These are phyloP conservation scores for Tympanuchus pallidicinctus DNA, from an alignment of 2,113 vertebrate species.

Conservation along the genomic window DNA sequence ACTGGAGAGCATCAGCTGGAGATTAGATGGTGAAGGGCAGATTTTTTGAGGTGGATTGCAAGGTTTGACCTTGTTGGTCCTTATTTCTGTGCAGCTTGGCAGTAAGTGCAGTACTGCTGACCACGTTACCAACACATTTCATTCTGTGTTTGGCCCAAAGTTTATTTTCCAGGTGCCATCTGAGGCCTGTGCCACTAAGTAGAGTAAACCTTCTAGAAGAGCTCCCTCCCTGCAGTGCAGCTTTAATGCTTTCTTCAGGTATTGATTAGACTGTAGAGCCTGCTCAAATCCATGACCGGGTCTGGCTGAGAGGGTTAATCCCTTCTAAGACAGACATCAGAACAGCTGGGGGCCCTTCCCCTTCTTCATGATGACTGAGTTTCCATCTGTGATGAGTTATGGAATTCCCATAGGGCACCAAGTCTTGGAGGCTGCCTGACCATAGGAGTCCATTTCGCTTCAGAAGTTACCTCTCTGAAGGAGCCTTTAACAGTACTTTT, in stretches of 20 bases:
- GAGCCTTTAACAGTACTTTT: neutral
- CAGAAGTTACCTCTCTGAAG: neutral
- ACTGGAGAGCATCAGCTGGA: neutral
- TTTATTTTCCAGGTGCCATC: neutral
- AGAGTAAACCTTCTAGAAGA: neutral
- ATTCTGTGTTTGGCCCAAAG: neutral
- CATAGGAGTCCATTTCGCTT: neutral
- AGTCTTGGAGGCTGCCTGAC: neutral
- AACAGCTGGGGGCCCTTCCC: neutral
- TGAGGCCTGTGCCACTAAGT: neutral
- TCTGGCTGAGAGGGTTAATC: neutral
- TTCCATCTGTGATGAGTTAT: slow-evolving; percentile 14
- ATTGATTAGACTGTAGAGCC: neutral
- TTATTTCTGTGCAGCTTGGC: neutral
- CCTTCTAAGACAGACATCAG: neutral
- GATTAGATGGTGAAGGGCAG: neutral
- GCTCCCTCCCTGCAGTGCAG: neutral
- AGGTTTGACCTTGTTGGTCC: neutral
- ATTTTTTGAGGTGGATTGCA: neutral
- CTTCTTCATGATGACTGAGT: neutral
- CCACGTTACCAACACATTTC: neutral
- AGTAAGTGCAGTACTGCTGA: neutral
- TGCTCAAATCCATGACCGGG: neutral
- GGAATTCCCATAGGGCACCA: neutral
- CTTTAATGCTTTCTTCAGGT: neutral